Evolutionary conservation across 2,888 invertebrate genomes (phyloP).

Genomic region (Glyphotaelius pellucidus): DNA sequence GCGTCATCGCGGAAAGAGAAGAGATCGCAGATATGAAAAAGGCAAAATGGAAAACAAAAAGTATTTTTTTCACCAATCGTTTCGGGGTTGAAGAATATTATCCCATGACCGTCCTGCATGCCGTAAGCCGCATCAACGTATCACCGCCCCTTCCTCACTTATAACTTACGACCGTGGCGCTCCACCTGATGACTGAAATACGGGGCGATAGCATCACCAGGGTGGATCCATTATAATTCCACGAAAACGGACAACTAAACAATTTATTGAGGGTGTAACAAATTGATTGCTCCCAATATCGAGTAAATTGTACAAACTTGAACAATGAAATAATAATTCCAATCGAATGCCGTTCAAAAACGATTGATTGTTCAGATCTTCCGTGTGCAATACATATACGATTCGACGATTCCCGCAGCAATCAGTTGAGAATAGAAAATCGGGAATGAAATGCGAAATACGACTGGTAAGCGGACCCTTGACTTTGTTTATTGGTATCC

Average conservation of each 20-base stretch:
- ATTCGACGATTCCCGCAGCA: neutral
- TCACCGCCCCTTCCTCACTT: conserved; percentile 22
- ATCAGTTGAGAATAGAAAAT: neutral
- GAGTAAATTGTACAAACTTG: neutral
- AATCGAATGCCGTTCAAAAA: neutral
- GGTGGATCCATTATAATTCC: neutral
- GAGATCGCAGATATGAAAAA: conserved; percentile 55
- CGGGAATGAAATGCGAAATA: neutral
- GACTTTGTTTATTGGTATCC: neutral
- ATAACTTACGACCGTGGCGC: conserved; percentile 29
- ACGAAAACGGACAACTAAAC: neutral
- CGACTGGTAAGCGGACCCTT: neutral
- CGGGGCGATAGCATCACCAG: neutral
- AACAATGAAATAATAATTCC: neutral
- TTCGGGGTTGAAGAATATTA: conserved; percentile 35
- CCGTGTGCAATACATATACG: neutral
- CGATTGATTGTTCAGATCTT: neutral
- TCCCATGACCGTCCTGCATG: neutral
- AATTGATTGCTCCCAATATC: neutral
- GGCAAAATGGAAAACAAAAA: conserved; percentile 42
- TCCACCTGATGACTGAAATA: conserved; percentile 3
- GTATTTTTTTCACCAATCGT: conserved; percentile 40
- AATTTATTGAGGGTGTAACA: neutral
- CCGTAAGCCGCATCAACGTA: neutral
- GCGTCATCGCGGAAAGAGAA: conserved; percentile 65